Conservation (phyloP, 1,140 invertebrate species). For the Cryptotermes secundus region DNA sequence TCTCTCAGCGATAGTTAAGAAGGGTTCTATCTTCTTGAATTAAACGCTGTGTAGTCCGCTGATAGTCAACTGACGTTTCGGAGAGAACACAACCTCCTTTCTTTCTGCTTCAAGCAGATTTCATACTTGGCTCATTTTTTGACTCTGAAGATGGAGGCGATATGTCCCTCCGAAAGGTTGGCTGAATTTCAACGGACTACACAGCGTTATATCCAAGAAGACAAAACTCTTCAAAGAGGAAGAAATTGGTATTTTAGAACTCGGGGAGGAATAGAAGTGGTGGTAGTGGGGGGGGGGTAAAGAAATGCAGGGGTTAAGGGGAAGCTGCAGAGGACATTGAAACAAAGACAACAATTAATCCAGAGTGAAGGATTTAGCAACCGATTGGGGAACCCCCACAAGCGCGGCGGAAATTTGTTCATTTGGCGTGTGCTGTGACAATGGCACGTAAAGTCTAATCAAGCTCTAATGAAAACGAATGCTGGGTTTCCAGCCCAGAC, state of each 20-base stretch:
- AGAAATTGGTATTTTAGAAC: background rate
- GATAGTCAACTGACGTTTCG: no score
- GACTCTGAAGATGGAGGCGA: no score
- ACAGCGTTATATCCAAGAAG: no score
- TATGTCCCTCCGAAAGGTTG: no score
- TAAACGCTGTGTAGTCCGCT: no score
- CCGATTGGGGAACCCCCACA: slow-evolving; percentile 32
- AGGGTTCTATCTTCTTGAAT: no score
- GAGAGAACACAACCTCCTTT: no score
- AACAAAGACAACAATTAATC: slow-evolving; percentile 33
- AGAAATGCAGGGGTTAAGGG: background rate
- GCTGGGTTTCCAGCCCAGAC: background rate
- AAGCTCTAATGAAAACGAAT: slow-evolving; percentile 35
- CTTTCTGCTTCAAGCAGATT: no score
- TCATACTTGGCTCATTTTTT: no score
- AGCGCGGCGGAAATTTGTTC: slow-evolving; percentile 34
- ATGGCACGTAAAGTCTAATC: slow-evolving; percentile 28
- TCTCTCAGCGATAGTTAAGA: no score
- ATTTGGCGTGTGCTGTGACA: slow-evolving; percentile 27
- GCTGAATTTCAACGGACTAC: no score
- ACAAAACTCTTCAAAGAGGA: no score
- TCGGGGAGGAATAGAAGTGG: background rate
- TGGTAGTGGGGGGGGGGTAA: background rate
- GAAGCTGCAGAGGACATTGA: slow-evolving; percentile 22
- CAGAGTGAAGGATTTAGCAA: background rate